Base-by-base conservation (phyloP, 2,888 invertebrate species). In the Pyralis farinalis region DNA sequence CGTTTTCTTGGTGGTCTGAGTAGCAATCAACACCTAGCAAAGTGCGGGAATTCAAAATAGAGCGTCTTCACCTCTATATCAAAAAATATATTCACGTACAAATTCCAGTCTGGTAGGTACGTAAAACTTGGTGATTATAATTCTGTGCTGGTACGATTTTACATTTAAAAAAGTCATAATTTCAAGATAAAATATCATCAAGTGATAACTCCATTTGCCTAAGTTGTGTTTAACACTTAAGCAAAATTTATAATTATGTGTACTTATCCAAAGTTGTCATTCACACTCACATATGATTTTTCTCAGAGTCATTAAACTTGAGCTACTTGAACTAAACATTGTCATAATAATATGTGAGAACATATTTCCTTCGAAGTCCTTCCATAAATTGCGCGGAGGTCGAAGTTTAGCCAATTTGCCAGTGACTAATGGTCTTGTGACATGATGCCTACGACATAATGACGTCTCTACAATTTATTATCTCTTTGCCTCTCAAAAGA, bases 31-130 rank as follows among this genome's bases (percentile, higher is more conserved):
- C 16, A 16, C 46, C 41, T 22, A 40, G 43, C 10, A 40, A 27
- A 3, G 53, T 50, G 7, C 43, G 38, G n/a, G 40, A 39, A 27
- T 48, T 51, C 11, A 12, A 37, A 2, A 52, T 25, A 1, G 44
- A 46, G 1, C 40, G 37, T 31, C 40, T 49, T 49, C 51, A 51
- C 30, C 50, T 31, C 0, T n/a, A n/a, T n/a, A n/a, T n/a, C n/a
- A 21, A 21, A 21, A 21, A 21, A 7, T 21, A 21, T 7, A 4
- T 21, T 5, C 21, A 21, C 21, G 21, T 21, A 21, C 3, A 4
- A 21, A 21, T n/a, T 21, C 21, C 21, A 21, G 21, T 21, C n/a
- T n/a, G n/a, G n/a, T n/a, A n/a, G n/a, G n/a, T n/a, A n/a, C n/a
- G n/a, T n/a, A n/a, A n/a, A n/a, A n/a, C n/a, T n/a, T n/a, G n/a